These are phyloP conservation scores for Connochaetes taurinus DNA, from an alignment of 2,113 vertebrate genomes.

Conservation along the genomic window DNA sequence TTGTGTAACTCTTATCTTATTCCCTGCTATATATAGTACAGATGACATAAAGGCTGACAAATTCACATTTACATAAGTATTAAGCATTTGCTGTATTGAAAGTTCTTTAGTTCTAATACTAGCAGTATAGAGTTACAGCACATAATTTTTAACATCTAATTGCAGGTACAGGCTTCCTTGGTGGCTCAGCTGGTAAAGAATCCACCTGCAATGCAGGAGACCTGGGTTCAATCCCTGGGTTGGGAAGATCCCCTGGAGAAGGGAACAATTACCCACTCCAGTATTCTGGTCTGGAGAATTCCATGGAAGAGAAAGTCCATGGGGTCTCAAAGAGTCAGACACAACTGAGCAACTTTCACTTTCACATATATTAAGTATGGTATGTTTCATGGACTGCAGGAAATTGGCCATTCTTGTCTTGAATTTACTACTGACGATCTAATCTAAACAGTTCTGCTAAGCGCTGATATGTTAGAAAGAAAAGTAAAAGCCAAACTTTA, in stretches of 20 bases:
- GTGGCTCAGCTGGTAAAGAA: not conserved
- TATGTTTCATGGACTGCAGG: slow-evolving; percentile 46
- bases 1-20: not conserved
- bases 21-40: slow-evolving; percentile 40
- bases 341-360: not conserved
- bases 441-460: slow-evolving; percentile 57
- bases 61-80: slow-evolving; percentile 58
- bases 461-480: slow-evolving; percentile 63
- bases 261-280: not conserved
- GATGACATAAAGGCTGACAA: slow-evolving; percentile 38
- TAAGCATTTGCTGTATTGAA: slow-evolving; percentile 59
- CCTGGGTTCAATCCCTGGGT: not conserved
- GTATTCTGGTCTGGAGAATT: not conserved
- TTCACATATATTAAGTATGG: slow-evolving; percentile 35
- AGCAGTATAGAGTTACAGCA: slow-evolving; percentile 61
- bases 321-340: not conserved
- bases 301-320: not conserved
- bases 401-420: slow-evolving; percentile 29
- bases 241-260: not conserved
- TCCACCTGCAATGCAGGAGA: not conserved
- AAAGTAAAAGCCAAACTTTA: slow-evolving; percentile 80
- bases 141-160: slow-evolving; percentile 61
- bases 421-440: slow-evolving; percentile 37
- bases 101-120: slow-evolving; percentile 56
- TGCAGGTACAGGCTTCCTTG: slow-evolving; percentile 7